phyloP scores from a whole-genome alignment of 2,113 vertebrate species.

The Cebus imitator region DNA sequence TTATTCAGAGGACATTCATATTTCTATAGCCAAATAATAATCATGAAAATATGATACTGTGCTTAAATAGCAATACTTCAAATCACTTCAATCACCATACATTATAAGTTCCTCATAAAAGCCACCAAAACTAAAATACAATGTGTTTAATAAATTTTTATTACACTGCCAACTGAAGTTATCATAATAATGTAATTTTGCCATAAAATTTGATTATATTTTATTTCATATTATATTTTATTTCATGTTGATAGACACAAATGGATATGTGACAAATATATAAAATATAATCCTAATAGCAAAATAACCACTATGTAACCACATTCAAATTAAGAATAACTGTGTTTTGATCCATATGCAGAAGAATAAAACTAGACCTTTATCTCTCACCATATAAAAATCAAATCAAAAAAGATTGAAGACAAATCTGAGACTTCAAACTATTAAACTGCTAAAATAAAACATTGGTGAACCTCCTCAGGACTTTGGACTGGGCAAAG shows the following conservation, averaged over 20 bases:
- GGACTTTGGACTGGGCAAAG: too few relatives aligned
- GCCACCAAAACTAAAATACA: neutral
- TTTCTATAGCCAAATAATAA: constrained; percentile 47
- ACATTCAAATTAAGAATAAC: neutral
- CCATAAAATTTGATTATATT: neutral
- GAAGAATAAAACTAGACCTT: too few relatives aligned
- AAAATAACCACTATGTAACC: neutral
- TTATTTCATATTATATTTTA: neutral
- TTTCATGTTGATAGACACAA: neutral
- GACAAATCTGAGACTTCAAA: too few relatives aligned
- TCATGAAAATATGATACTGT: constrained; percentile 3
- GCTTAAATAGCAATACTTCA: neutral
- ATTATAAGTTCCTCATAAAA: neutral
- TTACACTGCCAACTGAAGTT: neutral
- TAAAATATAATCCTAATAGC: neutral
- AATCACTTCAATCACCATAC: neutral
- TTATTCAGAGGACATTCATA: constrained; percentile 41
- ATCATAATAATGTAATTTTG: neutral
- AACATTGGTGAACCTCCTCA: too few relatives aligned
- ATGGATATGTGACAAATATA: neutral
- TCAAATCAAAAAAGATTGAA: too few relatives aligned
- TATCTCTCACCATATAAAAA: too few relatives aligned
- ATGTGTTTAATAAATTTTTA: neutral
- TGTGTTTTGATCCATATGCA: too few relatives aligned
- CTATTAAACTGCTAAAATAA: too few relatives aligned